phyloP scores from a whole-genome alignment of 1,140 invertebrate species.

The Limonius californicus region DNA sequence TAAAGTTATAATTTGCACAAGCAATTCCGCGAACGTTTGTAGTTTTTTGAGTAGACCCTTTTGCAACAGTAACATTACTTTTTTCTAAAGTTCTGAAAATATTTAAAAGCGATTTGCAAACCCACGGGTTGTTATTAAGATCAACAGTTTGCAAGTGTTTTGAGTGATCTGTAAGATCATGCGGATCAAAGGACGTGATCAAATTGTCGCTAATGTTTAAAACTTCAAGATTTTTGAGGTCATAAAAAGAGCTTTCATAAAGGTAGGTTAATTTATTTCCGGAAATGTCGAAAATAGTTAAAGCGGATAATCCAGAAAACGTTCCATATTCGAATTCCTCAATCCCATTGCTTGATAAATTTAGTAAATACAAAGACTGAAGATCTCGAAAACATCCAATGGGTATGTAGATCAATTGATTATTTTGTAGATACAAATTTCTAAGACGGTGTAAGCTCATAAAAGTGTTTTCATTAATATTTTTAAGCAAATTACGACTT shows the following conservation, averaged over 20 bases:
- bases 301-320: neutral
- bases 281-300: constrained; percentile 9
- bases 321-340: constrained; percentile 7
- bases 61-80: neutral
- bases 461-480: neutral
- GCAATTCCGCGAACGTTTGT: constrained; percentile 14
- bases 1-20: constrained; percentile 5
- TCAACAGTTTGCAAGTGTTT: neutral
- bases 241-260: constrained; percentile 1
- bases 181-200: neutral
- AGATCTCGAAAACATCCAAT: neutral
- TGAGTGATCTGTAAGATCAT: neutral
- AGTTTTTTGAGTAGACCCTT: neutral
- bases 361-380: neutral
- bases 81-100: neutral
- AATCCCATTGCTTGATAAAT: neutral
- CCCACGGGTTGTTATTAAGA: constrained; percentile 1
- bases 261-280: neutral
- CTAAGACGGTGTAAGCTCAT: neutral
- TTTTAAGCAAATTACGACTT: neutral
- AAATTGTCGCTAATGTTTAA: constrained; percentile 9
- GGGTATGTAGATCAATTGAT: neutral
- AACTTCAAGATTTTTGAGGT: neutral
- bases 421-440: neutral
- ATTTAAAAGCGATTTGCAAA: constrained; percentile 3